Conservation (phyloP, 2,113 vertebrate species). For the Platycercus adscitus region DNA sequence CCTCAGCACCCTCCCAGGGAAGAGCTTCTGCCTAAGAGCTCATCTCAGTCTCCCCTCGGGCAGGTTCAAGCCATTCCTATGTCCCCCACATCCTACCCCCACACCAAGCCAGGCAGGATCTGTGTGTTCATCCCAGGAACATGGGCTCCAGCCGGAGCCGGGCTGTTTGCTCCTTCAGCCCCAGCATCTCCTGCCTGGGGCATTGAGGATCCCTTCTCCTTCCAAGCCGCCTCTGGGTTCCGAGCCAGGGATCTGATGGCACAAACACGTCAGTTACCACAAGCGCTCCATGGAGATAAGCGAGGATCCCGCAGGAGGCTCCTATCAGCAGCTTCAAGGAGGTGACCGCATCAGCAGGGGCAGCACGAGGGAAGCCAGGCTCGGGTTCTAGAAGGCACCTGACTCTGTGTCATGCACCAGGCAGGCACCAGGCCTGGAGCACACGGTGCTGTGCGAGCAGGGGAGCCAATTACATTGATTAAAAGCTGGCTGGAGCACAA, state of each 20-base stretch:
- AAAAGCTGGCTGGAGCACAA: constrained; percentile 43
- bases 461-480: constrained; percentile 63
- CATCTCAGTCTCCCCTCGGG: background rate
- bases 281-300: background rate
- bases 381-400: background rate
- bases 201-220: background rate
- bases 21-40: background rate
- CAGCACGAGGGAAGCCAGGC: background rate
- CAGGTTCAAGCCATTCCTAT: background rate
- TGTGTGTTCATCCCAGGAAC: accelerated
- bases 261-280: background rate
- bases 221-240: accelerated
- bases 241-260: background rate
- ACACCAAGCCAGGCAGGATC: accelerated
- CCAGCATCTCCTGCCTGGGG: background rate
- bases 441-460: background rate
- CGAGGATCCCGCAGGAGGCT: background rate
- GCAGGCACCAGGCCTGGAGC: background rate
- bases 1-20: background rate
- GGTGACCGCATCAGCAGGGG: accelerated
- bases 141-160: background rate
- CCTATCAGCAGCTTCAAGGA: background rate
- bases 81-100: accelerated
- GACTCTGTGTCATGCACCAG: background rate
- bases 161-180: background rate